Evolutionary conservation across 2,888 invertebrate species (phyloP).

Genomic region (Nephrocerus scutellatus): DNA sequence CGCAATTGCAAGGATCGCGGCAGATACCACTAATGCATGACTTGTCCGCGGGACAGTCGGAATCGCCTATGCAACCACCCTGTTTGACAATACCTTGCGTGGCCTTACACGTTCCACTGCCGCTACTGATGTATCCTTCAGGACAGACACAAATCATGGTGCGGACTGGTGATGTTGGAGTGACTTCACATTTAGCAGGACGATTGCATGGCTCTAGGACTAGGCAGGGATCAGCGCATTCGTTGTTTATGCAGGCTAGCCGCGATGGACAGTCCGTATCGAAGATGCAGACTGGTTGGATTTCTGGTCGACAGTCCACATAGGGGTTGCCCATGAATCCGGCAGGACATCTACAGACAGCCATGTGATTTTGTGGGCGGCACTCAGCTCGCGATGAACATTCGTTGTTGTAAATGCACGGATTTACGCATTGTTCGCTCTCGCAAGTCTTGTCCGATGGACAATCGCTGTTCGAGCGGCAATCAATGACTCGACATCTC

Average conservation of each 20-base stretch:
- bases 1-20: slow-evolving; percentile 77
- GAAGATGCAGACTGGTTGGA: slow-evolving; percentile 66
- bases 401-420: slow-evolving; percentile 68
- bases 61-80: slow-evolving; percentile 66
- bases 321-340: slow-evolving; percentile 76
- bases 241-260: slow-evolving; percentile 72
- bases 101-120: slow-evolving; percentile 71
- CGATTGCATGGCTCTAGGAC: slow-evolving; percentile 70
- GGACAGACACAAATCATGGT: slow-evolving; percentile 88
- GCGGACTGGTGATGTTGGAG: slow-evolving; percentile 73
- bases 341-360: slow-evolving; percentile 76
- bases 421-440: slow-evolving; percentile 78
- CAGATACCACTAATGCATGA: slow-evolving; percentile 77
- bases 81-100: slow-evolving; percentile 57
- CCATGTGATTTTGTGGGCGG: slow-evolving; percentile 70
- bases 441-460: slow-evolving; percentile 77
- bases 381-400: slow-evolving; percentile 77
- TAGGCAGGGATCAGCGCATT: slow-evolving; percentile 77
- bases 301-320: slow-evolving; percentile 67
- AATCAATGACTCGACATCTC: slow-evolving; percentile 72
- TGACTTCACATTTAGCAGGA: slow-evolving; percentile 74
- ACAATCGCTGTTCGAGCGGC: slow-evolving; percentile 80
- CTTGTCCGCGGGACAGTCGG: slow-evolving; percentile 69
- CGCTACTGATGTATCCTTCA: slow-evolving; percentile 78
- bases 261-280: slow-evolving; percentile 76